These are phyloP conservation scores for Salticus scenicus DNA, from an alignment of 2,888 invertebrate species.

Conservation along the genomic window DNA sequence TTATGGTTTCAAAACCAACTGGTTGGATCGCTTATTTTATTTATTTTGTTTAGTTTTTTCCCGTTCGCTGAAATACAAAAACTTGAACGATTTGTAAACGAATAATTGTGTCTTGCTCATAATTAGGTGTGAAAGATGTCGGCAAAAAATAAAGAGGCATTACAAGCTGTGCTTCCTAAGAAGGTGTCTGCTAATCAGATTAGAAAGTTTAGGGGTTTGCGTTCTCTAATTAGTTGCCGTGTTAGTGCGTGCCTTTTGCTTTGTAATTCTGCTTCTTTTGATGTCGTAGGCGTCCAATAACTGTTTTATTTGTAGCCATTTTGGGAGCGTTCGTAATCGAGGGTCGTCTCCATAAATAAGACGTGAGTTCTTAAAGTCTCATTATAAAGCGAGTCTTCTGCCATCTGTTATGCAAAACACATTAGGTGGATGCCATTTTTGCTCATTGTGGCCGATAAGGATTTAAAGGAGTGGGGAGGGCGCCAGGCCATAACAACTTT, in stretches of 20 bases:
- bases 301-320: constrained; percentile 5
- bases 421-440: constrained; percentile 69
- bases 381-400: constrained; percentile 59
- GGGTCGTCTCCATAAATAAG: constrained; percentile 20
- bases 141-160: background rate
- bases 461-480: constrained; percentile 61
- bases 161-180: background rate
- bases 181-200: background rate
- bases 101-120: background rate
- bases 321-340: constrained; percentile 4
- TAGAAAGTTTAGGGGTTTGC: background rate
- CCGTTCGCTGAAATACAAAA: background rate
- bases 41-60: background rate
- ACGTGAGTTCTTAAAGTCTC: constrained; percentile 64
- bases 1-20: background rate
- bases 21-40: background rate
- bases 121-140: background rate
- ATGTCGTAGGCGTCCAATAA: background rate
- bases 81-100: background rate
- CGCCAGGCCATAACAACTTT: constrained; percentile 67
- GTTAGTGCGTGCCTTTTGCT: background rate
- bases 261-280: background rate
- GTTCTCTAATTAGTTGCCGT: constrained; percentile 3
- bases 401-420: constrained; percentile 71
- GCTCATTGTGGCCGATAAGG: constrained; percentile 70